Base-by-base conservation (phyloP, 2,888 invertebrate genomes). In the Lepidochitona cinerea region DNA sequence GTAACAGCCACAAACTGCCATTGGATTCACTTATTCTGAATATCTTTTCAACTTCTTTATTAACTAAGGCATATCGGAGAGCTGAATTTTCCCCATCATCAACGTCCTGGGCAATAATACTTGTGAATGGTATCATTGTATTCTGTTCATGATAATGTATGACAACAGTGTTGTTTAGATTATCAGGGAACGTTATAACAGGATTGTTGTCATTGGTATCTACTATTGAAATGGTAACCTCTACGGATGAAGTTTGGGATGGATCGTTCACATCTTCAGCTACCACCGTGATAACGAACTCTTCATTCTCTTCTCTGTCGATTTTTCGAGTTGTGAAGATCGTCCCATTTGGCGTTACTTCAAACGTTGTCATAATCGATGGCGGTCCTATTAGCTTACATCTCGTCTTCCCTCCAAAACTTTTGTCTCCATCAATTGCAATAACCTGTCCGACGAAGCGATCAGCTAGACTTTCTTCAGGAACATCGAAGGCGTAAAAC, bases 401-500 rank as follows among this genome's bases (percentile, higher is more conserved):
- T 1, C 92, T 88, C 73, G 97, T 94, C 0, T 95, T 94, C 0
- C 96, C 92, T 74, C 93, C 94, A 32, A 77, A 75, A 4, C 74
- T 78, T n/a, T 64, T 32, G 41, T 84, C 84, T 4, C 14, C n/a
- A 64, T 84, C 84, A 6, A 35, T 33, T 35, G 96, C 96, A 5
- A 92, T 87, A 0, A 97, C 90, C 81, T 94, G 93, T 0, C 94
- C 93, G 0, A 97, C 92, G 0, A 93, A 93, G 37, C 94, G 93
- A 0, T 95, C 95, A 35, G 95, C 89, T 35, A 94, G 92, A 0
- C 94, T 93, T 68, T 79, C 76, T 91, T 97, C 97, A 79, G 94
- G 95, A 0, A 97, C 93, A 12, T 93, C 93, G 93, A 91, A 97
- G 96, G 7, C 95, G 93, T 3, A 79, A 80, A 94, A 93, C 23